These are phyloP conservation scores for Cataglyphis albicans DNA, from an alignment of 2,888 invertebrate genomes.

Conservation along the genomic window DNA sequence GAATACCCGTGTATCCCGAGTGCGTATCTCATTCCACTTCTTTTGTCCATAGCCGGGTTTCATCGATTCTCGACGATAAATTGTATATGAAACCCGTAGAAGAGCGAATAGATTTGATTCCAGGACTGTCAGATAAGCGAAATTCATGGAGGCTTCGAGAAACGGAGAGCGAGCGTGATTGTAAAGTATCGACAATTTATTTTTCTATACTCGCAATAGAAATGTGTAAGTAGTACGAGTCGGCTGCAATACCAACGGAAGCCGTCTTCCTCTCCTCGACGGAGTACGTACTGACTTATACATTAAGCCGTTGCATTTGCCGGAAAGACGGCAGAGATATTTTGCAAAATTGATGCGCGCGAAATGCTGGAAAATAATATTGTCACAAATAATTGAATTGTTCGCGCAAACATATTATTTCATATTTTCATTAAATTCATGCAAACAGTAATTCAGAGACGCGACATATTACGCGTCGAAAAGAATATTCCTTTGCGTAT, in stretches of 20 bases:
- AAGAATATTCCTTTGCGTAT: background rate
- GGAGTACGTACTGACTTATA: slow-evolving; percentile 3
- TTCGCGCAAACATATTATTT: background rate
- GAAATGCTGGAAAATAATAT: background rate
- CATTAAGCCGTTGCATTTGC: slow-evolving; percentile 25
- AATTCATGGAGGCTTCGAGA: slow-evolving; percentile 33
- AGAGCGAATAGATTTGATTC: slow-evolving; percentile 54
- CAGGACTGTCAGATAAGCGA: slow-evolving; percentile 48
- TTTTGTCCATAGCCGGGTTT: slow-evolving; percentile 20
- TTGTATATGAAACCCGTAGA: slow-evolving; percentile 48
- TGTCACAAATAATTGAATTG: background rate
- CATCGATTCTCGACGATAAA: slow-evolving; percentile 53
- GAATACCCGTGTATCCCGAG: slow-evolving; percentile 39
- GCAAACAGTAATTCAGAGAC: background rate
- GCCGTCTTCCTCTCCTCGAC: background rate
- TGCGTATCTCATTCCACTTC: slow-evolving; percentile 19
- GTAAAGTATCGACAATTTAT: slow-evolving; percentile 41
- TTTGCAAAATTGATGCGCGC: slow-evolving; percentile 3
- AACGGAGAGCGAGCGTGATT: slow-evolving; percentile 30
- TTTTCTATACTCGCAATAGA: slow-evolving; percentile 37
- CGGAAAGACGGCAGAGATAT: background rate
- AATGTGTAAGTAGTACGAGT: slow-evolving; percentile 48
- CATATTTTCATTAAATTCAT: background rate
- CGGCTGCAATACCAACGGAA: slow-evolving; percentile 25
- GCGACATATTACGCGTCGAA: background rate